phyloP scores from a whole-genome alignment of 2,113 vertebrate species.

The Sakesphorus luctuosus region DNA sequence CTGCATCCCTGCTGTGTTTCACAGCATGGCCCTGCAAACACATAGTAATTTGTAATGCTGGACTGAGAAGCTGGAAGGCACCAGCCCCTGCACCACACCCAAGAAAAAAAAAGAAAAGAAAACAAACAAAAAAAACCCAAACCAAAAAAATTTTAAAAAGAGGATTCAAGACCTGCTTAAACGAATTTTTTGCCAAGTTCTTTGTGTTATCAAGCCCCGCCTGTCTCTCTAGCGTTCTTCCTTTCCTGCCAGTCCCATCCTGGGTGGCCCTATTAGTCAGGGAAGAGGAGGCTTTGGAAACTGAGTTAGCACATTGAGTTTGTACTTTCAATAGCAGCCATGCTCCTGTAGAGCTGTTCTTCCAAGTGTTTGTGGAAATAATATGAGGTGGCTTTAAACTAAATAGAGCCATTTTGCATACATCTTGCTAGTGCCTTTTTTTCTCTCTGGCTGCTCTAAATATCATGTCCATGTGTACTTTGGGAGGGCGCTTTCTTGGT shows the following conservation, averaged over 20 bases:
- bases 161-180: neutral
- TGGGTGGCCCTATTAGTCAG: constrained; percentile 26
- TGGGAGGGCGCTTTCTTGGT: accelerated
- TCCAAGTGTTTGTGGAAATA: neutral
- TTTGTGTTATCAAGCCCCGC: neutral
- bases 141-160: neutral
- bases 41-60: neutral
- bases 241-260: neutral
- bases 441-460: neutral
- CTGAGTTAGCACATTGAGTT: neutral
- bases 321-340: neutral
- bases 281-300: neutral
- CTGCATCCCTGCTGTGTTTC: neutral
- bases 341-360: neutral
- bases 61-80: neutral
- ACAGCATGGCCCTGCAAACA: neutral
- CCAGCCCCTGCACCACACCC: accelerated
- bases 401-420: neutral
- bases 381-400: neutral
- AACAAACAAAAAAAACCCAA: no score
- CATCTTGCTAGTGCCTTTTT: neutral
- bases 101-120: neutral
- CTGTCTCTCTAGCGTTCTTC: neutral
- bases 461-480: neutral
- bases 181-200: constrained; percentile 6